A percentile compares a stretch with the other conserved stretches of the same genome.
Evolutionary conservation across 2,113 vertebrate genomes (phyloP).

Genomic region (Dermatemys mawii): DNA sequence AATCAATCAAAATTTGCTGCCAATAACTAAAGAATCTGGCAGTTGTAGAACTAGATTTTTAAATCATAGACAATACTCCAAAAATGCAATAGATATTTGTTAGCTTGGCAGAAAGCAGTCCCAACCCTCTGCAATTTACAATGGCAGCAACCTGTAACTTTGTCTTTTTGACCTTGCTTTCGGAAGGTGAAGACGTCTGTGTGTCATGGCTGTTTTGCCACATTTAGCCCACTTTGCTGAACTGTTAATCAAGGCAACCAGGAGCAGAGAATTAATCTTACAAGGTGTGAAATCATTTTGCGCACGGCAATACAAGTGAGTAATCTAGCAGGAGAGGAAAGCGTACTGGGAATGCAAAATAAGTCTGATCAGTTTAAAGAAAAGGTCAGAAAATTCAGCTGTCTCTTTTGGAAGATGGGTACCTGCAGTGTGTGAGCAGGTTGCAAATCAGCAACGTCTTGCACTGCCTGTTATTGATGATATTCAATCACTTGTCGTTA

Average conservation of each 20-base stretch:
- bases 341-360: rapidly evolving
- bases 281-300: slow-evolving; percentile 19
- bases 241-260: slow-evolving; percentile 38
- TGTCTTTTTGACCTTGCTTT: neutral
- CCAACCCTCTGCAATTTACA: neutral
- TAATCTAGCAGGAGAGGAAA: neutral
- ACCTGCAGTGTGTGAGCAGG: neutral
- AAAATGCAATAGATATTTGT: neutral
- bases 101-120: neutral
- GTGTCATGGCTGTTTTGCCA: slow-evolving; percentile 11
- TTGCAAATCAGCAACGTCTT: neutral
- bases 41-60: neutral
- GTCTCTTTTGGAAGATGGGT: neutral
- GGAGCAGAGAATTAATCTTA: slow-evolving; percentile 41
- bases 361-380: neutral
- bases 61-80: neutral
- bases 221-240: slow-evolving; percentile 1
- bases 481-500: neutral
- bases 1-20: neutral
- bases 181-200: neutral
- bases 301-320: rapidly evolving
- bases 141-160: neutral
- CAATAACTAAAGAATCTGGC: neutral
- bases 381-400: neutral
- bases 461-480: neutral